These are phyloP conservation scores for Lucinisca nassula DNA, from an alignment of 2,888 invertebrate genomes.

Conservation along the genomic window DNA sequence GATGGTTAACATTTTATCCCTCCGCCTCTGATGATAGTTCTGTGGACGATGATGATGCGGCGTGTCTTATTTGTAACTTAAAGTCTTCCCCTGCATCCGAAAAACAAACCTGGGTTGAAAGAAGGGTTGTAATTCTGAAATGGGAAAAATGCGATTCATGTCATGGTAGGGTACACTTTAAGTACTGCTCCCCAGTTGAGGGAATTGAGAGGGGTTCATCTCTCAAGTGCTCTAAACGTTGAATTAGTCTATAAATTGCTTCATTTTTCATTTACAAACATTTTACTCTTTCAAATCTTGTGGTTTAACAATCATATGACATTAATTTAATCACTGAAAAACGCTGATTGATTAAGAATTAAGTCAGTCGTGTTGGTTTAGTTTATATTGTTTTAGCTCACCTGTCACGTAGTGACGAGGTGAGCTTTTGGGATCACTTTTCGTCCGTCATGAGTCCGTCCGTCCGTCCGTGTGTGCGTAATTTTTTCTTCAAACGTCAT, in stretches of 20 bases:
- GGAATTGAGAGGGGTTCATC: neutral
- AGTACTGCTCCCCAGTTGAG: conserved; percentile 23
- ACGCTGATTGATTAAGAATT: neutral
- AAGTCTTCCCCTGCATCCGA: neutral
- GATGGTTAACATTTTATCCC: neutral
- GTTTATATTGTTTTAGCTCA: neutral
- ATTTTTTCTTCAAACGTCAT: no score
- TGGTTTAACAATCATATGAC: no score
- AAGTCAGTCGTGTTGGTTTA: neutral
- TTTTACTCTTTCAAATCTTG: no score
- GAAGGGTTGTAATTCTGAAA: neutral
- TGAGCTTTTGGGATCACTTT: no score
- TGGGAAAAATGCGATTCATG: conserved; percentile 22
- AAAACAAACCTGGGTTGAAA: neutral
- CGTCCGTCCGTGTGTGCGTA: no score
- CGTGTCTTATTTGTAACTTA: neutral
- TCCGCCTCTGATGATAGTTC: neutral
- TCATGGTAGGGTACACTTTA: conserved; percentile 33
- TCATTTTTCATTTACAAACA: neutral
- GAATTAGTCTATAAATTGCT: neutral
- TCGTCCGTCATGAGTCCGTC: no score
- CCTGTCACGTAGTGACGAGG: no score
- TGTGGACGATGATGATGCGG: neutral
- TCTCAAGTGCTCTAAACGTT: neutral
- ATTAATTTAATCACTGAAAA: neutral